phyloP scores from a whole-genome alignment of 2,113 vertebrate species.

The Gavia stellata region DNA sequence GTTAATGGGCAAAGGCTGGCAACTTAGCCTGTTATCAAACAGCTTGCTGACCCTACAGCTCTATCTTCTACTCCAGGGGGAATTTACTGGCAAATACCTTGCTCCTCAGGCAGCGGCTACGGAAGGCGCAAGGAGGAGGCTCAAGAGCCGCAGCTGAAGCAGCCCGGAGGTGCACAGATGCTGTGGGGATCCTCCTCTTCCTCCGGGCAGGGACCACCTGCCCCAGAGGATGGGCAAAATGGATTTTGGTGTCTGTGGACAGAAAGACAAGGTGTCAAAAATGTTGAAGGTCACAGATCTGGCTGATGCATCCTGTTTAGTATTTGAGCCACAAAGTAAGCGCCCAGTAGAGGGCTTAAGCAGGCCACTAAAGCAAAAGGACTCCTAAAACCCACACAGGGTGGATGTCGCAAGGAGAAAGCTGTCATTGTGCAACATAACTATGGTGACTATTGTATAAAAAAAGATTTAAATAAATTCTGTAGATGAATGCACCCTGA shows the following conservation, averaged over 20 bases:
- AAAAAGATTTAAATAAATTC: background rate
- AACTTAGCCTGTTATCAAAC: background rate
- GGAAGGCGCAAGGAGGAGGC: rapidly evolving
- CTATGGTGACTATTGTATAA: rapidly evolving
- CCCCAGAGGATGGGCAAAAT: background rate
- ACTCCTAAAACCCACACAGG: background rate
- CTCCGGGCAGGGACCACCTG: background rate
- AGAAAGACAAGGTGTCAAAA: background rate
- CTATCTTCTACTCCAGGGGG: background rate
- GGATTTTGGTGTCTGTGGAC: background rate
- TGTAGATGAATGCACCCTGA: background rate
- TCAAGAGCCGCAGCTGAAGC: background rate
- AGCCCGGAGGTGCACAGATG: background rate
- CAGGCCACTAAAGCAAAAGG: background rate
- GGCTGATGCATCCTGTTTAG: background rate
- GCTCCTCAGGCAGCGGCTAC: background rate
- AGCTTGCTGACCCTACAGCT: background rate
- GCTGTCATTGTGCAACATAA: background rate
- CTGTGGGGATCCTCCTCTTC: background rate
- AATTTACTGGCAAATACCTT: background rate
- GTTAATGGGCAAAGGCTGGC: background rate
- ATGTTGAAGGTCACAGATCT: background rate
- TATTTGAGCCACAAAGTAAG: background rate
- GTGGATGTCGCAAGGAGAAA: background rate
- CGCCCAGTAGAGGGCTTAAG: background rate